Conservation (phyloP, 2,888 invertebrate genomes). For the Morpho achilles region DNA sequence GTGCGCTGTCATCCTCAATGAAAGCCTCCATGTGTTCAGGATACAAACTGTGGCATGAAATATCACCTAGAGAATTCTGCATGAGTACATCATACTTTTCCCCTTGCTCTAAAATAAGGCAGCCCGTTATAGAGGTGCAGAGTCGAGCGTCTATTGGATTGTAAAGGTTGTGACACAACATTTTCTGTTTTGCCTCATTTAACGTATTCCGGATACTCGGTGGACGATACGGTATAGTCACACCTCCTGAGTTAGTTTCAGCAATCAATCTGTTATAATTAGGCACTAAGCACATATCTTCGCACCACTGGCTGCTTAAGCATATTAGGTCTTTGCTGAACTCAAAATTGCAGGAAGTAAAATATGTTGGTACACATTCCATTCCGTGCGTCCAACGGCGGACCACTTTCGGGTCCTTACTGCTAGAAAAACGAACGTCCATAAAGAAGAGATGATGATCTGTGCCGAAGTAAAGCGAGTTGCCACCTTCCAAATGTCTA, state of each 20-base stretch:
- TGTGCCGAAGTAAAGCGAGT: conserved; percentile 53
- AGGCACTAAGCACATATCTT: conserved; percentile 60
- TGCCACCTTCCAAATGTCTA: conserved; percentile 44
- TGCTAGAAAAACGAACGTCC: conserved; percentile 50
- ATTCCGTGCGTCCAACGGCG: conserved; percentile 80
- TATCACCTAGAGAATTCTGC: conserved; percentile 66
- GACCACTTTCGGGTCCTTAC: conserved; percentile 44
- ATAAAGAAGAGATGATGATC: conserved; percentile 60
- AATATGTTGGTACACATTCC: conserved; percentile 67
- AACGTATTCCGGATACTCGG: conserved; percentile 53
- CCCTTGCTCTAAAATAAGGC: conserved; percentile 42
- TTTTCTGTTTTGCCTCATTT: conserved; percentile 45
- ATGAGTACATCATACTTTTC: conserved; percentile 52
- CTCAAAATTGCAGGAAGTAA: conserved; percentile 53
- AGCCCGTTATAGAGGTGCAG: conserved; percentile 51
- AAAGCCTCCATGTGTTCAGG: conserved; percentile 51
- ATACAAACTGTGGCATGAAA: conserved; percentile 52
- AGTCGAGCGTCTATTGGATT: conserved; percentile 53
- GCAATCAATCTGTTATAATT: conserved; percentile 45
- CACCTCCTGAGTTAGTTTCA: conserved; percentile 37
- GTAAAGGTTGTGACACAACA: conserved; percentile 50
- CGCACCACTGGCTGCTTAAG: conserved; percentile 64
- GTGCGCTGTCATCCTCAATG: conserved; percentile 49
- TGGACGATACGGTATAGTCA: conserved; percentile 57
- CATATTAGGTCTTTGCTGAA: conserved; percentile 54